A percentile compares a stretch with the other conserved stretches of the same genome.
These are phyloP conservation scores for Drosophila cognata DNA, from an alignment of 2,888 invertebrate species.

Conservation along the genomic window DNA sequence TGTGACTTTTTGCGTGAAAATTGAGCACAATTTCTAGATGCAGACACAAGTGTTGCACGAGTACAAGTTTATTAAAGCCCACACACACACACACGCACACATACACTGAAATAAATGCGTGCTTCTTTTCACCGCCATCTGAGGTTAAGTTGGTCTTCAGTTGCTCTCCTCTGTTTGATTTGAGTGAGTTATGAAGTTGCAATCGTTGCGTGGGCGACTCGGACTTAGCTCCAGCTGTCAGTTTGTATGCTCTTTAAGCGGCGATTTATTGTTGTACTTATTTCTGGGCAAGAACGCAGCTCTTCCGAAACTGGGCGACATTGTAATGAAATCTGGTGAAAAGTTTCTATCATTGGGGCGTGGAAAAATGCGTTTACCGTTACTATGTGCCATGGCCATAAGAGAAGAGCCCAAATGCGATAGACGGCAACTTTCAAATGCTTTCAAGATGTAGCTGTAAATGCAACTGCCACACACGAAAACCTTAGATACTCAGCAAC, in stretches of 20 bases:
- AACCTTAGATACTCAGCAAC: conserved; percentile 16
- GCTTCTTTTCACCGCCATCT: conserved; percentile 4
- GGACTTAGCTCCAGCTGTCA: conserved; percentile 5
- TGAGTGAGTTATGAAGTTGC: conserved; percentile 78
- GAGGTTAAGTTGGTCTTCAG: conserved; percentile 35
- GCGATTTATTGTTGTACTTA: conserved; percentile 70
- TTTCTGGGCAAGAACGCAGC: conserved; percentile 7
- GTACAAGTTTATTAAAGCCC: conserved; percentile 41
- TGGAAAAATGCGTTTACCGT: conserved; percentile 69
- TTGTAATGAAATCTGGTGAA: conserved; percentile 51
- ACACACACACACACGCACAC: conserved; percentile 29
- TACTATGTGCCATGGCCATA: conserved; percentile 51
- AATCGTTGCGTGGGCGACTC: conserved; percentile 63
- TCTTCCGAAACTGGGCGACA: conserved; percentile 39
- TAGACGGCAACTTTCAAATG: conserved; percentile 59
- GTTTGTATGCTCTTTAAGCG: conserved; percentile 50
- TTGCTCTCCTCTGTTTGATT: conserved; percentile 34
- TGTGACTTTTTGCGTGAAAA: conserved; percentile 72
- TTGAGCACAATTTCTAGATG: conserved; percentile 78
- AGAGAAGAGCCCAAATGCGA: conserved; percentile 60
- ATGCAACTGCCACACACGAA: conserved; percentile 75
- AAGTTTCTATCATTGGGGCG: conserved; percentile 65
- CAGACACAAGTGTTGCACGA: conserved; percentile 48
- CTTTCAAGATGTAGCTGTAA: conserved; percentile 60
- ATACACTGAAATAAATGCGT: conserved; percentile 2